These are phyloP conservation scores for Sterna hirundo DNA, from an alignment of 2,113 vertebrate species.

Conservation along the genomic window DNA sequence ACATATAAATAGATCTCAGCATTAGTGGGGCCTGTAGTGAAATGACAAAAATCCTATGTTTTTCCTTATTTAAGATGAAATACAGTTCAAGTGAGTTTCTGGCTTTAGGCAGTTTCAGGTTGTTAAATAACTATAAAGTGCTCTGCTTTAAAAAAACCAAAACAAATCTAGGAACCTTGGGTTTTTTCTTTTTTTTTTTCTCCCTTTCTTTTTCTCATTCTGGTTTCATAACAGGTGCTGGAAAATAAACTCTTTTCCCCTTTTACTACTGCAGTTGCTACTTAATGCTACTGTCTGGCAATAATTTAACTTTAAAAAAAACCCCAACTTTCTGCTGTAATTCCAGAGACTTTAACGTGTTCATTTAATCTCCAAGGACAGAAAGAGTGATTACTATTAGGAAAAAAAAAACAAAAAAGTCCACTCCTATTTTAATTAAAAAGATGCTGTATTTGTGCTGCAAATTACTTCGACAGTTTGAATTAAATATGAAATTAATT, in stretches of 20 bases:
- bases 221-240: neutral
- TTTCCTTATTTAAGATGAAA: neutral
- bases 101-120: neutral
- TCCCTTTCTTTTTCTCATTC: neutral
- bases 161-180: neutral
- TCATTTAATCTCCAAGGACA: conserved; percentile 49
- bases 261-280: conserved; percentile 1
- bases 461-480: neutral
- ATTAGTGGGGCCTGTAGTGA: neutral
- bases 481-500: conserved; percentile 49
- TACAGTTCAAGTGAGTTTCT: neutral
- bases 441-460: conserved; percentile 6
- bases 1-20: neutral
- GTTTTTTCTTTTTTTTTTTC: neutral
- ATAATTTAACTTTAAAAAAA: neutral
- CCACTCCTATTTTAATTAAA: conserved; percentile 52
- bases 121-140: neutral
- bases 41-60: neutral
- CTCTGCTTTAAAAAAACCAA: neutral
- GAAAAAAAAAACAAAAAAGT: neutral
- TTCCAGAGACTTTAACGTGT: conserved; percentile 25
- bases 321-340: neutral
- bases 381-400: conserved; percentile 8
- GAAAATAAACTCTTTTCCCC: neutral
- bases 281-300: neutral